These are phyloP conservation scores for Platyura marginata DNA, from an alignment of 1,140 invertebrate species.

Conservation along the genomic window DNA sequence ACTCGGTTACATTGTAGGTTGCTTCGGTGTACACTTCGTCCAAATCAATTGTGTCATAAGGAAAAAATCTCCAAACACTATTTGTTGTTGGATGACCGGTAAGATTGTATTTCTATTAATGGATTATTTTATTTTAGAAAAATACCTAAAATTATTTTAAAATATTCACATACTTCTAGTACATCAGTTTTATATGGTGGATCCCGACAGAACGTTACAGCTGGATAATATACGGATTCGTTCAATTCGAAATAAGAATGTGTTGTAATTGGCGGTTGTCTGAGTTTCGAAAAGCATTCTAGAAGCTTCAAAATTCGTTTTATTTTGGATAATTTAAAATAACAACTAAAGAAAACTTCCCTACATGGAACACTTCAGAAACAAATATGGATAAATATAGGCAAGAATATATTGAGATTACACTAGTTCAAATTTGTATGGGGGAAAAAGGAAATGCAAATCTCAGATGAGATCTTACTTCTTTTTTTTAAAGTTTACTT, in stretches of 20 bases:
- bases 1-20: constrained; percentile 27
- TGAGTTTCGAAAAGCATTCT: constrained; percentile 32
- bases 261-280: constrained; percentile 35
- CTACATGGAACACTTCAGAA: no score
- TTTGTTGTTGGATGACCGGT: constrained; percentile 28
- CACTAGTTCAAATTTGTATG: no score
- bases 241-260: constrained; percentile 40
- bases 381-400: no score
- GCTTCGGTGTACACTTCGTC: constrained; percentile 32
- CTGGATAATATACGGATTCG: constrained; percentile 37
- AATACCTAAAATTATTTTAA: no score
- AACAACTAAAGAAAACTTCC: no score
- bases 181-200: constrained; percentile 35
- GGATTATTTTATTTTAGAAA: no score
- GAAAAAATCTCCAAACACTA: constrained; percentile 31
- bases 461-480: no score
- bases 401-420: no score
- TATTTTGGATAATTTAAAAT: no score
- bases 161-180: constrained; percentile 30
- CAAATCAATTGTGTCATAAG: constrained; percentile 26
- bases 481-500: no score
- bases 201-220: constrained; percentile 37
- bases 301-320: constrained; percentile 31
- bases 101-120: constrained; percentile 26
- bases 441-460: no score